A percentile compares a stretch with the other conserved stretches of the same genome.
phyloP scores from a whole-genome alignment of 1,140 invertebrate genomes.

The Coelopa frigida region DNA sequence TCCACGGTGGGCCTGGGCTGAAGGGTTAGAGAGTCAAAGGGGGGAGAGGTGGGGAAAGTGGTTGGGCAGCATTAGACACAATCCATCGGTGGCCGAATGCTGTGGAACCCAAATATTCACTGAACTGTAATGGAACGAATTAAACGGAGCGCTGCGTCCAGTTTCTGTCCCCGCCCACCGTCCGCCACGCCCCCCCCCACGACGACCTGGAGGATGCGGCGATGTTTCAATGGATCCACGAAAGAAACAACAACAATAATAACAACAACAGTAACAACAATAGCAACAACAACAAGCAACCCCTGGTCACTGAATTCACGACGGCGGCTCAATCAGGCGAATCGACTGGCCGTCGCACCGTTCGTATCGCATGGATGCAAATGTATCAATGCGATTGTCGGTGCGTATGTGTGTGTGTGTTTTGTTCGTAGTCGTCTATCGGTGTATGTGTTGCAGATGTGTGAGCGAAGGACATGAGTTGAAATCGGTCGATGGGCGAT shows the following conservation, averaged over 20 bases:
- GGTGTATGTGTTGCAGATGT: conserved; percentile 9
- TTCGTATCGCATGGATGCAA: background rate
- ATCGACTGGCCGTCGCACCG: background rate
- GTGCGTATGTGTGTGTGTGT: background rate
- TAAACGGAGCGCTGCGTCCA: conserved; percentile 17
- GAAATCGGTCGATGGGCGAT: too few species aligned
- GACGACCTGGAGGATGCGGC: too few species aligned
- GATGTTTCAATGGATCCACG: too few species aligned
- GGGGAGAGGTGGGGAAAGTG: background rate
- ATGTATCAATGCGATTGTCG: conserved; percentile 5
- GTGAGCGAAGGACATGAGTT: too few species aligned
- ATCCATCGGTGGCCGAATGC: conserved; percentile 21
- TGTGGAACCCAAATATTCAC: conserved; percentile 23
- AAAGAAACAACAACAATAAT: conserved; percentile 3
- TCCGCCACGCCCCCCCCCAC: too few species aligned
- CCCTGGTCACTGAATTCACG: conserved; percentile 7
- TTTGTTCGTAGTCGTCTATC: background rate
- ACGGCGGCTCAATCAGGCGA: conserved; percentile 1
- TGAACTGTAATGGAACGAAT: conserved; percentile 29
- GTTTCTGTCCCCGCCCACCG: too few species aligned
- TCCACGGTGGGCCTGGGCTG: background rate
- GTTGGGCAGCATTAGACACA: conserved; percentile 15
- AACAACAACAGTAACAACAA: background rate
- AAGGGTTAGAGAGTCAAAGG: too few species aligned
- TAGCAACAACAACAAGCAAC: background rate